Evolutionary conservation across 2,113 vertebrate species (phyloP).

Genomic region (Pitta sordida): DNA sequence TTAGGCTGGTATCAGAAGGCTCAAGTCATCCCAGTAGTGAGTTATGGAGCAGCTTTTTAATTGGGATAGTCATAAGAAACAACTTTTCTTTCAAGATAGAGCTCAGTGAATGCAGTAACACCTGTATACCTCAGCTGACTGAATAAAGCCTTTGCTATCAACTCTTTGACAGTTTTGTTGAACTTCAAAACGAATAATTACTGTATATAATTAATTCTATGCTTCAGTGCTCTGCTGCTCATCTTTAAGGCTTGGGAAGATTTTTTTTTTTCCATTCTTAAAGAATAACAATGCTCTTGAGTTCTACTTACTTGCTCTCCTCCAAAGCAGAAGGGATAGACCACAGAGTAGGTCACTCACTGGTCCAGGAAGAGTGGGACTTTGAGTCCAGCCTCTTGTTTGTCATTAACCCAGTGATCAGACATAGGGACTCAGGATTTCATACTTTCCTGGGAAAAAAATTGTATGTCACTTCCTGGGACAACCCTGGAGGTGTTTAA

Average conservation of each 20-base stretch:
- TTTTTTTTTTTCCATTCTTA: neutral
- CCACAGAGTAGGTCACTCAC: neutral
- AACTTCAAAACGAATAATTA: slow-evolving; percentile 21
- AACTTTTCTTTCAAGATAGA: neutral
- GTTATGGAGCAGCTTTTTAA: neutral
- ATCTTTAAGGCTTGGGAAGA: neutral
- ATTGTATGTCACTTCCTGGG: neutral
- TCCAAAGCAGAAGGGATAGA: neutral
- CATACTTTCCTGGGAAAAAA: neutral
- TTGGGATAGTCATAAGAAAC: neutral
- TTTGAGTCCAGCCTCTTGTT: neutral
- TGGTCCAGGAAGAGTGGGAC: neutral
- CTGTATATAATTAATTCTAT: slow-evolving; percentile 4
- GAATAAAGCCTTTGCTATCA: slow-evolving; percentile 20
- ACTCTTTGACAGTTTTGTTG: neutral
- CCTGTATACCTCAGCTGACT: neutral
- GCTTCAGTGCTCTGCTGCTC: neutral
- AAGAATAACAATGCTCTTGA: neutral
- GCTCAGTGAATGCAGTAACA: neutral
- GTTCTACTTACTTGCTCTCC: neutral
- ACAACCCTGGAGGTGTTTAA: no score
- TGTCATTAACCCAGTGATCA: neutral
- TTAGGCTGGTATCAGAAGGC: neutral
- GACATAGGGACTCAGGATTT: neutral
- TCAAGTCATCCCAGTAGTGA: neutral